phyloP scores from a whole-genome alignment of 2,797 vertebrate genomes.

The Hephaestus fuliginosus region DNA sequence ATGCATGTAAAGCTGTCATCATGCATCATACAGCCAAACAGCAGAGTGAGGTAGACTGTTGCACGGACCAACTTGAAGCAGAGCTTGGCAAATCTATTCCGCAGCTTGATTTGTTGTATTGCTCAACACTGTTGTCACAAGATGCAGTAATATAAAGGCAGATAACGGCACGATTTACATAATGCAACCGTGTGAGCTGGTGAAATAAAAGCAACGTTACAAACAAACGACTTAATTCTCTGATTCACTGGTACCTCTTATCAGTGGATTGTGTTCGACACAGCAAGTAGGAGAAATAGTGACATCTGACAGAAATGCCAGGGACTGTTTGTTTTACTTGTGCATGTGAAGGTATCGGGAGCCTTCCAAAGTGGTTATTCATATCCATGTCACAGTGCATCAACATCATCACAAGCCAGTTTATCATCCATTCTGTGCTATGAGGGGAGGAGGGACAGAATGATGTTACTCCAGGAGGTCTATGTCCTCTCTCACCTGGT shows the following conservation, averaged over 20 bases:
- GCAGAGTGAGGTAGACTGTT: neutral
- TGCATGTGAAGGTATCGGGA: neutral
- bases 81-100: neutral
- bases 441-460: neutral
- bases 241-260: neutral
- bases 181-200: neutral
- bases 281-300: slow-evolving; percentile 1
- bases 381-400: slow-evolving; percentile 3
- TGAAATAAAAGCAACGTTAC: neutral
- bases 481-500: slow-evolving; percentile 8
- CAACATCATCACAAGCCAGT: neutral
- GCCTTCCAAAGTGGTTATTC: neutral
- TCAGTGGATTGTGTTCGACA: neutral
- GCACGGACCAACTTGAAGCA: neutral
- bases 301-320: neutral
- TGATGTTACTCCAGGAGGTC: neutral
- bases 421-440: neutral
- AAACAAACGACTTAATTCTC: neutral
- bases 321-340: neutral
- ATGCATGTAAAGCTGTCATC: neutral
- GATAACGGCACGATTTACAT: neutral
- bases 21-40: neutral
- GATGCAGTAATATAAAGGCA: neutral
- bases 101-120: slow-evolving; percentile 9
- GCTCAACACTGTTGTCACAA: slow-evolving; percentile 5